Percentiles rank a stretch among this genome's conserved stretches.
Evolutionary conservation across 2,113 vertebrate species (phyloP).

Genomic region (Nothoprocta pentlandii): DNA sequence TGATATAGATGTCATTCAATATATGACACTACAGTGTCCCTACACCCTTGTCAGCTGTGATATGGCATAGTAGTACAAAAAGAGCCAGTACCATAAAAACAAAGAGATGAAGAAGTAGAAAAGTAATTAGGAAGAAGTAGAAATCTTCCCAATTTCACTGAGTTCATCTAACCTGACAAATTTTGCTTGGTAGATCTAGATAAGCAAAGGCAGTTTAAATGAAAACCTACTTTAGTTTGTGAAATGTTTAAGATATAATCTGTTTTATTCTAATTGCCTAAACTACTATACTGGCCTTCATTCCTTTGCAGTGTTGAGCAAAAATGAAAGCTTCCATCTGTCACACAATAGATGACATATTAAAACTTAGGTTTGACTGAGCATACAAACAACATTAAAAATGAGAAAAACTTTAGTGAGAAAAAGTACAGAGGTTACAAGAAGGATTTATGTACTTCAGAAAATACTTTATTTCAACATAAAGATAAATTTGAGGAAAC

Average conservation of each 20-base stretch:
- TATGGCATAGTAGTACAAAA: neutral
- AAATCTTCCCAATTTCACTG: neutral
- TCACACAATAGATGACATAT: neutral
- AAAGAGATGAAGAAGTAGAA: neutral
- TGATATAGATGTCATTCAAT: neutral
- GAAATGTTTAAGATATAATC: neutral
- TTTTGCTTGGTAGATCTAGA: neutral
- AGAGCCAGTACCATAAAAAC: neutral
- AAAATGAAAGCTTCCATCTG: slow-evolving; percentile 20
- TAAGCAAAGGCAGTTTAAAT: neutral
- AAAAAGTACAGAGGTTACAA: neutral
- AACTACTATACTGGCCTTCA: neutral
- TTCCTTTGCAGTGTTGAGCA: neutral
- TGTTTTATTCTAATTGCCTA: slow-evolving; percentile 21
- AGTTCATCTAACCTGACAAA: neutral
- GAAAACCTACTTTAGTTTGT: neutral
- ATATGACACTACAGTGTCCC: neutral
- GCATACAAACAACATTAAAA: neutral
- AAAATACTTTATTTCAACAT: slow-evolving; percentile 49
- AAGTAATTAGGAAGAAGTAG: neutral
- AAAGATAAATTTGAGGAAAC: slow-evolving; percentile 52
- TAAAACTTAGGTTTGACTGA: neutral
- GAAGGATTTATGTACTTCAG: neutral
- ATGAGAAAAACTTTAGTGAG: neutral
- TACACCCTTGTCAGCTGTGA: neutral